Evolutionary conservation across 2,113 vertebrate species (phyloP).

Genomic region (Tupaia tana): DNA sequence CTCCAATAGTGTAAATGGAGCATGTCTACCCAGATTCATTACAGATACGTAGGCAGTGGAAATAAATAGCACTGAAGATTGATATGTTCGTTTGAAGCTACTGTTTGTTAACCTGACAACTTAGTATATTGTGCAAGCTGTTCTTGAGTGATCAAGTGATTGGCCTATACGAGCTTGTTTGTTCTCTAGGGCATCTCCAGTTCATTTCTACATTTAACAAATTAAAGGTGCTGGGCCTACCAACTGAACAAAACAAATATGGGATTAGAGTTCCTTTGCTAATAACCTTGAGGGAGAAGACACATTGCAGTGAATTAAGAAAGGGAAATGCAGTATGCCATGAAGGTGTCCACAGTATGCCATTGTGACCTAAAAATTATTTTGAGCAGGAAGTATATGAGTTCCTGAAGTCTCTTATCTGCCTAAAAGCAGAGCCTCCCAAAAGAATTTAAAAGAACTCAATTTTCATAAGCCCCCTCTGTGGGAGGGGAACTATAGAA

Average conservation of each 20-base stretch:
- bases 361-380: background rate
- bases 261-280: background rate
- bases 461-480: background rate
- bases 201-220: background rate
- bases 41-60: background rate
- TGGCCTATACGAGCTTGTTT: background rate
- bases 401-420: slow-evolving; percentile 29
- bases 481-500: background rate
- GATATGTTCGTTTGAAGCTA: background rate
- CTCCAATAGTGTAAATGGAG: background rate
- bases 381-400: background rate
- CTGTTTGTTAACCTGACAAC: background rate
- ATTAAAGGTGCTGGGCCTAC: background rate
- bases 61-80: background rate
- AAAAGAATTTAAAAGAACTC: background rate
- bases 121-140: background rate
- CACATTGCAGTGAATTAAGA: background rate
- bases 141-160: background rate
- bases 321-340: background rate
- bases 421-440: background rate
- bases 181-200: background rate
- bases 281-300: background rate
- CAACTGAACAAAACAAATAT: background rate
- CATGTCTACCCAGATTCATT: background rate
- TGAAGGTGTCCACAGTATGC: background rate